Evolutionary conservation across 2,797 vertebrate genomes (phyloP).

Genomic region (Malacoctenus gilli): DNA sequence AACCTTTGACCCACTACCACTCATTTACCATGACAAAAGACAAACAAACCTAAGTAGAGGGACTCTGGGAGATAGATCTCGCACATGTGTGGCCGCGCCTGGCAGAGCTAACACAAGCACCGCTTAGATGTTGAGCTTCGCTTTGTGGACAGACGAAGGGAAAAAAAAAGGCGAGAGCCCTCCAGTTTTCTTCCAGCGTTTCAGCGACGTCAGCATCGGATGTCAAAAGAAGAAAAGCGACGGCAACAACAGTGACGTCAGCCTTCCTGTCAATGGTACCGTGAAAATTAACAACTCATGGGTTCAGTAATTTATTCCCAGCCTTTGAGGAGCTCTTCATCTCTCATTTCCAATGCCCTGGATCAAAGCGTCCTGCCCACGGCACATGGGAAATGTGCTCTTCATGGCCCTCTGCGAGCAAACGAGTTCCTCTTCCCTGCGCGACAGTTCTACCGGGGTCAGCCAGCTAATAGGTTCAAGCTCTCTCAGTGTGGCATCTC

Average conservation of each 20-base stretch:
- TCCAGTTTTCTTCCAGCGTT: conserved; percentile 33
- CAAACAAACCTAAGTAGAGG: conserved; percentile 73
- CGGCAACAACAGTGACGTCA: conserved; percentile 74
- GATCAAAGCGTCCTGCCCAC: conserved; percentile 60
- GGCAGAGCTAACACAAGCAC: conserved; percentile 72
- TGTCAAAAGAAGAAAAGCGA: conserved; percentile 60
- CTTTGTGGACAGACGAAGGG: conserved; percentile 25
- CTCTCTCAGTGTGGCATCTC: conserved; percentile 24
- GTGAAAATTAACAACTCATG: conserved; percentile 70
- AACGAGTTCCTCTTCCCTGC: conserved; percentile 27
- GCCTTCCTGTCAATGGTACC: conserved; percentile 65
- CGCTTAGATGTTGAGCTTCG: conserved; percentile 56
- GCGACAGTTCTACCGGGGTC: conserved; percentile 23
- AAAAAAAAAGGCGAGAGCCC: conserved; percentile 25
- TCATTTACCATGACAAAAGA: conserved; percentile 76
- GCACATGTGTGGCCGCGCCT: conserved; percentile 74
- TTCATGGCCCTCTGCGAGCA: conserved; percentile 35
- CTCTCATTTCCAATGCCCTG: conserved; percentile 57
- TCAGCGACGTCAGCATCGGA: conserved; percentile 68
- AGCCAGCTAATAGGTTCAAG: conserved; percentile 21
- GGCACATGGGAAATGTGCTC: conserved; percentile 46
- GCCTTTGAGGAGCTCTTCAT: conserved; percentile 68
- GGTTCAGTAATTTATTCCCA: conserved; percentile 69
- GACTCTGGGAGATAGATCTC: conserved; percentile 68
- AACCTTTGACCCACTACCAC: conserved; percentile 69